Percentiles rank a stretch among this genome's conserved stretches.
These are phyloP conservation scores for Euura saliciscinereae DNA, from an alignment of 1,140 invertebrate species.

Conservation along the genomic window DNA sequence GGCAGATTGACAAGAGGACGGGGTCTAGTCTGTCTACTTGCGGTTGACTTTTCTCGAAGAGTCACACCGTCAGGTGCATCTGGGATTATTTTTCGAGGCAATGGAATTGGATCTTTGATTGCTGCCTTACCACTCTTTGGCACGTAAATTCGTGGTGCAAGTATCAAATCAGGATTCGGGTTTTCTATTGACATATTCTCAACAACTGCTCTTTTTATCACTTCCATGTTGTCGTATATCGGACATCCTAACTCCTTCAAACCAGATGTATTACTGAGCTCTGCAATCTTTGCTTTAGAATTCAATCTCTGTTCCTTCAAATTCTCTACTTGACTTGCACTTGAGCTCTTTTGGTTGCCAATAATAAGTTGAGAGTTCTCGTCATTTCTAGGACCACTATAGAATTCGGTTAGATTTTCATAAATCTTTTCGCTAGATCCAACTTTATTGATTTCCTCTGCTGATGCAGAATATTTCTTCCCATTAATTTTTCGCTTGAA, in stretches of 20 bases:
- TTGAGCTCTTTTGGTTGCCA: neutral
- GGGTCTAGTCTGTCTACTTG: neutral
- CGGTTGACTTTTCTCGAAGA: neutral
- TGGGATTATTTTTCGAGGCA: neutral
- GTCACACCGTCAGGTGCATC: neutral
- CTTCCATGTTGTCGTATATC: neutral
- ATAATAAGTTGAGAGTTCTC: neutral
- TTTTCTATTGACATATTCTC: slow-evolving; percentile 19
- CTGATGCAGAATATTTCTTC: neutral
- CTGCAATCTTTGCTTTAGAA: slow-evolving; percentile 1
- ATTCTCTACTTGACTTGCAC: neutral
- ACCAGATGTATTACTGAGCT: neutral
- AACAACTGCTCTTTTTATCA: neutral
- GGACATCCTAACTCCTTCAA: slow-evolving; percentile 13
- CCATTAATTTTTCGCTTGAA: neutral
- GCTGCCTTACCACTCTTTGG: slow-evolving; percentile 3
- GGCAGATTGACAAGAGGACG: neutral
- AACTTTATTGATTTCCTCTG: neutral
- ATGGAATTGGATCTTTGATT: neutral
- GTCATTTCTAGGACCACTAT: neutral
- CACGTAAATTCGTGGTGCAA: slow-evolving; percentile 23
- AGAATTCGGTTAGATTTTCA: neutral
- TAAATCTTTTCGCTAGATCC: neutral
- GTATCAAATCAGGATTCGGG: slow-evolving; percentile 26
- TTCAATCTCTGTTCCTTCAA: neutral